A percentile compares a stretch with the other conserved stretches of the same genome.
These are phyloP conservation scores for Helostoma temminkii DNA, from an alignment of 2,797 vertebrate species.

Conservation along the genomic window DNA sequence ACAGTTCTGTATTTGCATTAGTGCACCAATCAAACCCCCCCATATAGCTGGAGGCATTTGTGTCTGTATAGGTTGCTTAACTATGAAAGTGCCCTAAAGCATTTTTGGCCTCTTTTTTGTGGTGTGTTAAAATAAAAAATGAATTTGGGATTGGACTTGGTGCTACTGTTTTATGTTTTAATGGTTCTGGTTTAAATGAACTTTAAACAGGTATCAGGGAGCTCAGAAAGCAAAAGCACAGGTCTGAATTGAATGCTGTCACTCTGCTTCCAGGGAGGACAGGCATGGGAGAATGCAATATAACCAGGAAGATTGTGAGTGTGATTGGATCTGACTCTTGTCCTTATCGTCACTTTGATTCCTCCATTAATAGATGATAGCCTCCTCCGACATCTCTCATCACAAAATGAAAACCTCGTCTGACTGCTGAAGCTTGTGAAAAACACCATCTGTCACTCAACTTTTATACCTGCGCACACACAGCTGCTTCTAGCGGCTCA, in stretches of 20 bases:
- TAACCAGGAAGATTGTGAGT: not conserved
- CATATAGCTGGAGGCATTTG: no score
- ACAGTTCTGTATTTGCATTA: no score
- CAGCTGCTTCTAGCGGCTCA: not conserved
- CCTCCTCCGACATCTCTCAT: not conserved
- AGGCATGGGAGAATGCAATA: not conserved
- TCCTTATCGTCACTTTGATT: not conserved
- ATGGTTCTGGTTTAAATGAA: not conserved
- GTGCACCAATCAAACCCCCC: no score
- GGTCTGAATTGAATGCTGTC: constrained; percentile 6
- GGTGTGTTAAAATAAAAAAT: no score
- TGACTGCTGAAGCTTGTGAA: not conserved
- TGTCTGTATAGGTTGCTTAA: no score
- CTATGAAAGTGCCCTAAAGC: no score
- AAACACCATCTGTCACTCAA: constrained; percentile 1
- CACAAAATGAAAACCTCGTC: constrained; percentile 7
- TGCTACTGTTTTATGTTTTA: no score
- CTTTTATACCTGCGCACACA: not conserved
- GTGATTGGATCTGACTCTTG: constrained; percentile 17
- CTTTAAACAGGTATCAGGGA: no score
- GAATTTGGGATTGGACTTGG: no score
- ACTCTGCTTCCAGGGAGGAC: not conserved
- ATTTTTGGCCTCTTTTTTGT: no score
- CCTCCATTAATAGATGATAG: not conserved
- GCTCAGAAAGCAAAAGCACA: not conserved